Base-by-base conservation (phyloP, 1,140 invertebrate species). In the Drosophila orosa region DNA sequence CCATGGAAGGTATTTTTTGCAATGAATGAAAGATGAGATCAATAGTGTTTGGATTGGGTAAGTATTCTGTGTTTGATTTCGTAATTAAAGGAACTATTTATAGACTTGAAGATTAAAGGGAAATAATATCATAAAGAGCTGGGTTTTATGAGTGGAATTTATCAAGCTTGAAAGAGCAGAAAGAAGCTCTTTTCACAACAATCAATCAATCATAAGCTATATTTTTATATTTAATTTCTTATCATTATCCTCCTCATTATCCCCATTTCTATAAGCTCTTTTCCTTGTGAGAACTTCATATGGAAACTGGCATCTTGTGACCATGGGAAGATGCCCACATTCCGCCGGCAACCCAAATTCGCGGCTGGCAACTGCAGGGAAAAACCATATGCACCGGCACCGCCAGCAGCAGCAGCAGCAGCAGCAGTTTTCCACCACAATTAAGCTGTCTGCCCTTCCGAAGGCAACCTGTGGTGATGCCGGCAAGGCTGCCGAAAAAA, bases 401-500 rank as follows among this genome's bases (percentile, higher is more conserved):
- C 61, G 52, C 45, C 59, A 27, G 63, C 63, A 54, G 22, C 71
- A 55, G 24, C 40, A 12, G 24, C 40, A 12, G 5, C 71, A 55
- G 24, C 42, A 17, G 35, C 69, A 56, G 33, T 48, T 48, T 48
- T 48, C 47, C 47, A 48, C 69, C 68, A 52, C 76, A 79, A 79
- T 79, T 79, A 79, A 79, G 54, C 54, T 79, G 76, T 79, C 77
- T 56, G 56, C 42, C 61, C 55, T 59, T 74, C 48, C 55, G 75
- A 65, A 62, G 55, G 59, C 61, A 75, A 74, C 71, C 58, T 80
- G 78, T 74, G 42, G 62, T 56, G 56, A 42, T 55, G 50, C 45
- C 55, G 47, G 62, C 83, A 86, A 86, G 79, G 83, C 83, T 86
- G 45, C 55, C 63, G 48, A 62, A 78, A 60, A 61, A 59, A 31